Percentiles rank a stretch among this genome's conserved stretches.
Evolutionary conservation across 2,113 vertebrate species (phyloP).

Genomic region (Stegastes partitus): DNA sequence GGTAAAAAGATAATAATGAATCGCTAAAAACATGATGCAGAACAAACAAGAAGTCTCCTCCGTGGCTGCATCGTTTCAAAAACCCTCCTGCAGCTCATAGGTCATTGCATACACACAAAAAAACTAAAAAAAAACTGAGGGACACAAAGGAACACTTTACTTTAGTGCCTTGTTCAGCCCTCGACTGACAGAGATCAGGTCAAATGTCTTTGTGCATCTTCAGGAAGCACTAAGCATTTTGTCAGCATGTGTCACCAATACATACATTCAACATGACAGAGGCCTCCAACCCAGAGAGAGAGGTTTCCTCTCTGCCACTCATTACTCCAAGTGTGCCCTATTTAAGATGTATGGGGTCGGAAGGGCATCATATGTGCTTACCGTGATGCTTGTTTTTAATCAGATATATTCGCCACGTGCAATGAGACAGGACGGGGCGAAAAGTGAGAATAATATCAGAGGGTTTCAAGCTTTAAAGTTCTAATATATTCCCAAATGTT

Average conservation of each 20-base stretch:
- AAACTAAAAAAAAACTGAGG: neutral
- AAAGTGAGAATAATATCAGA: neutral
- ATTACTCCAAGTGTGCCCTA: conserved; percentile 38
- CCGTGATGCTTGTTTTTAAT: conserved; percentile 49
- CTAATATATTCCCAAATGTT: conserved; percentile 4
- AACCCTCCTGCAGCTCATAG: neutral
- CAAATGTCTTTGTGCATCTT: conserved; percentile 60
- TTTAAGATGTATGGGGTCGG: conserved; percentile 41
- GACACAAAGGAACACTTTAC: conserved; percentile 26
- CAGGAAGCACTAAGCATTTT: conserved; percentile 59
- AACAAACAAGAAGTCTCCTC: neutral
- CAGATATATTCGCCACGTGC: conserved; percentile 14
- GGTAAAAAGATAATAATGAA: neutral
- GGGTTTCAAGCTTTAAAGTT: neutral
- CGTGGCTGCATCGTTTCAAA: neutral
- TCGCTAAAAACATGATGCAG: neutral
- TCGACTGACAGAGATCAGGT: conserved; percentile 72
- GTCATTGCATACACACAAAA: conserved; percentile 17
- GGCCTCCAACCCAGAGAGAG: conserved; percentile 57
- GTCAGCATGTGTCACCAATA: conserved; percentile 72
- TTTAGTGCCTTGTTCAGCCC: conserved; percentile 49
- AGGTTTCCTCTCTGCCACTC: conserved; percentile 72
- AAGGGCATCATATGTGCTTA: conserved; percentile 32
- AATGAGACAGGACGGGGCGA: conserved; percentile 19
- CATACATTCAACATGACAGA: conserved; percentile 76